Percentiles rank a stretch among this genome's conserved stretches.
Conservation (phyloP, 64 coral and sea anemone species). For the Porites australiensis region DNA sequence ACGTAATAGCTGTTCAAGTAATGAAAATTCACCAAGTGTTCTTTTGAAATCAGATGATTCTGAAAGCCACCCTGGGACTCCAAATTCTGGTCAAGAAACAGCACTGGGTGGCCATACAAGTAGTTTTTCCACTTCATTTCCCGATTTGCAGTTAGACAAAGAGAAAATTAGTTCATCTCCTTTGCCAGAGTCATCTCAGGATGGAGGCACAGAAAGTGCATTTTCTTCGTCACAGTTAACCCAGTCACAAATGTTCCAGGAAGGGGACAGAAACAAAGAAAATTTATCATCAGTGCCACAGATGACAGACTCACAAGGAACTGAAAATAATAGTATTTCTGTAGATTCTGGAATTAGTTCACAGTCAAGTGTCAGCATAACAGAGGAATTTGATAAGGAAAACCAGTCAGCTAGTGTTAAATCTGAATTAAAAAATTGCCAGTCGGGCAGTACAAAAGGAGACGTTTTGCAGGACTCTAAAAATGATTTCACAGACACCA, state of each 20-base stretch:
- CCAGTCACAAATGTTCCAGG: conserved; percentile 4
- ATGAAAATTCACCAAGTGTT: conserved; percentile 74
- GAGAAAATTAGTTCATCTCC: conserved; percentile 10
- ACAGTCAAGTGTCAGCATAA: conserved; percentile 1
- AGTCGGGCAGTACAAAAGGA: neutral
- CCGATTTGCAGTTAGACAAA: neutral
- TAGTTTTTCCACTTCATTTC: too few species aligned
- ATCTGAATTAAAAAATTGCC: neutral
- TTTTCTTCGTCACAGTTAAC: neutral
- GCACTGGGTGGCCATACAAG: conserved; percentile 1
- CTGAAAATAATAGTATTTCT: conserved; percentile 13
- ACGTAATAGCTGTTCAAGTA: conserved; percentile 69
- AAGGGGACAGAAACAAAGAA: neutral
- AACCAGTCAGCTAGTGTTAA: neutral
- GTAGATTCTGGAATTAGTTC: conserved; percentile 48
- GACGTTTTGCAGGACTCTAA: neutral
- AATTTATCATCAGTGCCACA: neutral
- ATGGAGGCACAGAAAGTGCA: neutral
- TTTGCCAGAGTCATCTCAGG: conserved; percentile 4
- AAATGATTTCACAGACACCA: neutral
- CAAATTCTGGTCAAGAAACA: conserved; percentile 37
- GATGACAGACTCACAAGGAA: neutral
- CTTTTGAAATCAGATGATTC: conserved; percentile 46
- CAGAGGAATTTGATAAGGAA: conserved; percentile 13
- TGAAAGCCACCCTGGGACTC: conserved; percentile 72